Evolutionary conservation across 2,797 vertebrate genomes (phyloP), one percentile per base, ranked within the genome.

Genomic region (Champsocephalus esox): DNA sequence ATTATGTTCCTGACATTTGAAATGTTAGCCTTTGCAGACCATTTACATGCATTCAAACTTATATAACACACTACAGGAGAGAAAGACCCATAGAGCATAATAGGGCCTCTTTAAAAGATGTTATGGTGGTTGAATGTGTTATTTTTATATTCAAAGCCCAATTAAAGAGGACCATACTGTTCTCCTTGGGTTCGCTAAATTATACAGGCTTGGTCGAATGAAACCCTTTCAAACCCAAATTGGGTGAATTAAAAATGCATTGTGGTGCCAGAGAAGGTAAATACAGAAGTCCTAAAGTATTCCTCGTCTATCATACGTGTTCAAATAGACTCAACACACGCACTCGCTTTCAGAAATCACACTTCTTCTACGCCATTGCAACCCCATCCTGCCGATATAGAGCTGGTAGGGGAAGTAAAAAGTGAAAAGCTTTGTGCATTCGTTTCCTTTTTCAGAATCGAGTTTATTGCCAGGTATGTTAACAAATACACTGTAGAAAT

Each of bases 291-390:
- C 7, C 21, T 49, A 3, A 46, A 48, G 45, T 51, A 17, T 63
- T 67, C 41, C n/a, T 34, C 0, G 3, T 61, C 45, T 50, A 59
- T 55, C 0, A 11, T 4, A 55, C 14, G 34, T 63, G 12, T 66
- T 56, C 9, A 46, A 63, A 66, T 7, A 56, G 48, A 73, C 46
- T 69, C 56, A 34, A 38, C 56, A 60, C 56, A 66, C 54, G 46
- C 48, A 19, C 45, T 56, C 49, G 0, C 75, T 46, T 52, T 72
- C 51, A 81, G 72, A 65, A 81, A 68, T 82, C 81, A 70, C 86
- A 83, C 78, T 69, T 70, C 28, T 48, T 51, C 58, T 66, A 16
- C 70, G 7, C 88, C 82, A 88, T 88, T 66, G 84, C 73, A 92
- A 93, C 89, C 43, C 28, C 46, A 75, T 84, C 82, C 77, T 12